Conservation (phyloP, 2,113 vertebrate species). For the Callithrix jacchus region DNA sequence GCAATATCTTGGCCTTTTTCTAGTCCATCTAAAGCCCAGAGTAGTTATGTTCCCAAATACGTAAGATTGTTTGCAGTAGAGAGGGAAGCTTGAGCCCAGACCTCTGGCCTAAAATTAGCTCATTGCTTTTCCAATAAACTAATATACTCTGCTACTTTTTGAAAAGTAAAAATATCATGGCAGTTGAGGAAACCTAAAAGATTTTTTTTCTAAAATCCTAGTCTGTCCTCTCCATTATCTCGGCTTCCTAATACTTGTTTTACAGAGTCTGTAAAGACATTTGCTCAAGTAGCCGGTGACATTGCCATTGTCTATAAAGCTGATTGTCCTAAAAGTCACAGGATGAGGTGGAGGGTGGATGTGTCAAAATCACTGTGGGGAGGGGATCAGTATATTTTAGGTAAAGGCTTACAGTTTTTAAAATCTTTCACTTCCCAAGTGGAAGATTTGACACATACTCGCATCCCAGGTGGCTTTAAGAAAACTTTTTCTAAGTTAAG, state of each 20-base stretch:
- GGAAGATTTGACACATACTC: neutral
- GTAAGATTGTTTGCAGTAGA: neutral
- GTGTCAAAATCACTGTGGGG: neutral
- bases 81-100: neutral
- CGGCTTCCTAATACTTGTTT: neutral
- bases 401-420: neutral
- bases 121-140: neutral
- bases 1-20: neutral
- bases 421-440: neutral
- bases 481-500: neutral
- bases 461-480: neutral
- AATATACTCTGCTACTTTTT: neutral
- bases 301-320: neutral
- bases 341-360: neutral
- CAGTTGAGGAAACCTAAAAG: neutral
- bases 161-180: constrained; percentile 8
- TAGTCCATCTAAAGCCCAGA: neutral
- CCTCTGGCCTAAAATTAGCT: neutral
- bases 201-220: neutral
- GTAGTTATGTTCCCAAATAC: neutral
- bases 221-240: neutral
- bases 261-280: neutral
- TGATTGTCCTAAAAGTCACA: neutral
- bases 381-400: neutral
- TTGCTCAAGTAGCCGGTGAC: neutral